Conservation (phyloP, 1,140 invertebrate species). For the Metaphire vulgaris region DNA sequence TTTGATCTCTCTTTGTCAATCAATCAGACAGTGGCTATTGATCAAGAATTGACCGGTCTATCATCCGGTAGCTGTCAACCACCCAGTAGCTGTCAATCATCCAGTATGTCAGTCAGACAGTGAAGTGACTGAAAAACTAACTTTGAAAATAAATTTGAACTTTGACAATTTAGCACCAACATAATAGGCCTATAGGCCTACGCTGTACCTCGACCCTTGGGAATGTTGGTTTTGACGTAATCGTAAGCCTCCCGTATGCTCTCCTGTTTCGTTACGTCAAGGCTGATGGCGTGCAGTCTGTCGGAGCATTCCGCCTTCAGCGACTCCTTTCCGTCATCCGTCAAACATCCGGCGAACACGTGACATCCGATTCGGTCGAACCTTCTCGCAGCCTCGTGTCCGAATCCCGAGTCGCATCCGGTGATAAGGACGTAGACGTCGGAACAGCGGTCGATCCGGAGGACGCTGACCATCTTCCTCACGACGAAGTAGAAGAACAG, state of each 20-base stretch:
- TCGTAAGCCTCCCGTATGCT: conserved; percentile 7
- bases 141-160: too few species aligned
- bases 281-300: not conserved
- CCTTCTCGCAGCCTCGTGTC: not conserved
- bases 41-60: too few species aligned
- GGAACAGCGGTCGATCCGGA: not conserved
- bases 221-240: not conserved
- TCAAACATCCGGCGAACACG: conserved; percentile 13
- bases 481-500: not conserved
- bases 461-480: not conserved
- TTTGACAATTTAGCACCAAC: too few species aligned
- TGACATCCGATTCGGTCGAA: conserved; percentile 27
- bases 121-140: too few species aligned
- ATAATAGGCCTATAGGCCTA: too few species aligned
- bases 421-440: conserved; percentile 7
- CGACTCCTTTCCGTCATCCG: not conserved
- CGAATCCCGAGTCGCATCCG: conserved; percentile 3
- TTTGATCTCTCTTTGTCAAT: too few species aligned
- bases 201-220: not conserved
- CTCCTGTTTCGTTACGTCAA: not conserved
- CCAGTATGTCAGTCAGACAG: too few species aligned
- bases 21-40: too few species aligned
- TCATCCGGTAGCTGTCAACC: too few species aligned
- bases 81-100: too few species aligned
- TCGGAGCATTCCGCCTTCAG: not conserved